Evolutionary conservation across 2,797 vertebrate species (phyloP), one percentile per base, ranked within the genome.

Genomic region (Zonotrichia albicollis): DNA sequence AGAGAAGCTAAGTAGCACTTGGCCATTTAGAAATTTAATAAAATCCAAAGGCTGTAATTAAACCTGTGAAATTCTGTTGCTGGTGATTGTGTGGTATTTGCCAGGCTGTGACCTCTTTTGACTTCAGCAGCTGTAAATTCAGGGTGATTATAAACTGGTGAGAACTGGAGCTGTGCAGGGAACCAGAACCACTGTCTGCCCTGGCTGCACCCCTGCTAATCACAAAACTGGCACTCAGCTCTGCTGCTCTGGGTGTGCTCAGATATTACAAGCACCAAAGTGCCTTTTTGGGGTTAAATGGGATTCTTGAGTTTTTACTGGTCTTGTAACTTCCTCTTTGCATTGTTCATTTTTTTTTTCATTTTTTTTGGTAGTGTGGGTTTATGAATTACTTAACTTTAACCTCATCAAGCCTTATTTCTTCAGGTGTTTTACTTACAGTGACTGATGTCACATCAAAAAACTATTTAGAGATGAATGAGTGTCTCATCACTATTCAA

Each of bases 201-300:
- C 72, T 23, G 0, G 8, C 5, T 1, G 1, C 29, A 2, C n/a
- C 50, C 36, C 5, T 57, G 0, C 12, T 5, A 55, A 11, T 66
- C 36, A n/a, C 12, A 8, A 34, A 43, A 16, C 2, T 26, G 40
- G 57, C 45, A 27, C 16, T 13, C 19, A 10, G 30, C 40, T 30
- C 25, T 43, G 57, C 48, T 64, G n/a, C 16, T 2, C 50, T 42
- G 48, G 10, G 2, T 61, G 53, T 40, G 48, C 57, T 85, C 2
- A 0, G n/a, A 1, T 45, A 9, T 10, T 34, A 4, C 26, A 40
- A 65, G 16, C 17, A 68, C 17, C 32, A 0, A 32, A 29, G 27
- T 11, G 14, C 1, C 13, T 36, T 72, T 7, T 8, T 13, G 19
- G 26, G 10, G 18, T 79, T 46, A 57, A 26, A 14, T 38, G 32